Evolutionary conservation across 2,797 vertebrate genomes (phyloP), one percentile per base, ranked within the genome.

Genomic region (Arnoldichthys spilopterus): DNA sequence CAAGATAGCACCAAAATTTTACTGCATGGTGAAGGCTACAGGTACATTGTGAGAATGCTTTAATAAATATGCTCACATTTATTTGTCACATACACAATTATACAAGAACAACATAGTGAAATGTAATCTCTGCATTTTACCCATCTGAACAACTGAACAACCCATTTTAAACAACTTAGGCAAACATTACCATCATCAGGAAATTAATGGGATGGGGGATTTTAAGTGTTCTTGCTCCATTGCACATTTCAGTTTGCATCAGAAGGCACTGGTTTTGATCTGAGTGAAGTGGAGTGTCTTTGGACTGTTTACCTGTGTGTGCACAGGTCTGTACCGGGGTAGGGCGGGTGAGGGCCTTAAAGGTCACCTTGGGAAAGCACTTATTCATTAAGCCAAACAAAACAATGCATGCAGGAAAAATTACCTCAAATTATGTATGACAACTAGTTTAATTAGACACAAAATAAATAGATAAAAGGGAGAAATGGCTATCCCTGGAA

Each of bases 361-460:
- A 82, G 63, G 56, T 71, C 8, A n/a, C 79, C 81, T 85, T 68
- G 58, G 72, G 47, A 64, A 81, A 12, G 6, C 62, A 64, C 83
- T 84, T 69, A 78, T 68, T 78, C 81, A 82, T 85, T 75, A 84
- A 83, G 54, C 54, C 84, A 78, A 80, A 53, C 73, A 76, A 77
- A 87, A 83, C 77, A 68, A 62, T 47, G 74, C 53, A 37, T 54
- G 81, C 70, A 81, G 83, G 83, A 89, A 88, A 83, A 84, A 89
- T 90, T 85, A 88, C 24, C 72, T 67, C 80, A 83, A 85, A 90
- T 89, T 85, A 89, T 89, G 64, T 69, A 84, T 80, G 68, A 77
- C 83, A 86, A 84, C 78, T 53, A 70, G 73, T 87, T 88, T 90
- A 91, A 90, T 90, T 87, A 91, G 81, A 77, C 49, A 37, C 77